Base-by-base conservation (phyloP, 2,113 vertebrate species). In the Hiodon alosoides region DNA sequence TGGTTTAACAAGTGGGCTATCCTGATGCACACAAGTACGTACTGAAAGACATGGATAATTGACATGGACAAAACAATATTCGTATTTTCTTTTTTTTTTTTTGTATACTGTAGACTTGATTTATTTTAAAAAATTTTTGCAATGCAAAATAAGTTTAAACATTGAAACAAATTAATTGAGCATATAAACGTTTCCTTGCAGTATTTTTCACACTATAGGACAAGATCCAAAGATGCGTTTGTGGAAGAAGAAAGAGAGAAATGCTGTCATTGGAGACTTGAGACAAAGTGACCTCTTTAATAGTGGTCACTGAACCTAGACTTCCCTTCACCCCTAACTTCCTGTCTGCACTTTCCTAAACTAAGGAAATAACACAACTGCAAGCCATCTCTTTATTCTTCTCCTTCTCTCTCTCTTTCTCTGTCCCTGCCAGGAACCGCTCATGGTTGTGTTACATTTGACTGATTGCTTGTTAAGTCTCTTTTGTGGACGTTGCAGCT, bases 251-350 rank as follows among this genome's bases (percentile, higher is more conserved):
- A 74, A 73, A 80, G 79, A 82, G 80, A 83, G 55, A 75, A 73
- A 75, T 79, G 80, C 51, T 47, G 50, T 86, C 83, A 73, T 79
- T 69, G 82, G 66, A 51, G 64, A 80, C 76, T 76, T 69, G 67
- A 85, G 81, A 78, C 74, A 81, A 50, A 48, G 67, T 84, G 80
- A 62, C 79, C 78, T 61, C 76, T 83, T 85, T 84, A 84, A 86
- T 81, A 79, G 83, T 83, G 83, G 89, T 87, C 84, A 82, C 79
- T 91, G 87, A 90, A 86, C 87, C 86, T 81, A 85, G 82, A 79
- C 86, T 81, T 83, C 78, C 82, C 71, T 82, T 86, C 79, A 80
- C 79, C 85, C 81, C 82, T 85, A 79, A 85, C 85, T 90, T 91
- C 86, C 89, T 87, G 85, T 83, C 86, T 74, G 78, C 74, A 78